Evolutionary conservation across 2,797 vertebrate genomes (phyloP), one percentile per base, ranked within the genome.

Genomic region (Lepus townsendii): DNA sequence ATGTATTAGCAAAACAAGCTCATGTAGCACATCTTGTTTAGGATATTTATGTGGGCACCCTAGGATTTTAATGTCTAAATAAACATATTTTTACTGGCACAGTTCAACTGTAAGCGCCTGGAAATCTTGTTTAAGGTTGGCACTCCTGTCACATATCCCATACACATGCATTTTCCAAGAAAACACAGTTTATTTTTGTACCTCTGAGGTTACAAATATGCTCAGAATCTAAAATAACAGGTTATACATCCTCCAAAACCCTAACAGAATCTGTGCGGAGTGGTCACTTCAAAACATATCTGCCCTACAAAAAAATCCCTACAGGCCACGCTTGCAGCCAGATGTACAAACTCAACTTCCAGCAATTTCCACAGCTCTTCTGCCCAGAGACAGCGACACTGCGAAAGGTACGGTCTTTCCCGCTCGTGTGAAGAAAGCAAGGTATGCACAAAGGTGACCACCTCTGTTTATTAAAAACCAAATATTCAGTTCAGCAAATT

Each of bases 101-200:
- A 26, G 27, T 73, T 95, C 88, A 93, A 93, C 35, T 54, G 47
- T 38, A 86, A 95, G 89, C 0, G 2, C 63, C 93, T 89, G 38
- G 83, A 93, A 88, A 91, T 82, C 91, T 91, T 82, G 77, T 68
- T 93, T 92, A 91, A 94, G 80, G 57, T 27, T 82, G 63, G 54
- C 62, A 10, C 38, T 78, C 63, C 26, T 75, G 68, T 84, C 91
- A 88, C 71, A 65, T 69, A 84, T 72, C 68, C 83, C 57, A 96
- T 42, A 91, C 77, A 83, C 32, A 82, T 7, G 84, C 42, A 78
- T 93, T 94, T 97, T 90, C 88, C 73, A 97, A 88, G 94, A 94
- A 97, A 95, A 91, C 14, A 32, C 14, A 24, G 60, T 71, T 91
- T 92, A 94, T 92, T 95, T 97, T 95, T 90, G 35, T 50, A 75